phyloP scores from a whole-genome alignment of 1,140 invertebrate genomes.

The Sipha flava region DNA sequence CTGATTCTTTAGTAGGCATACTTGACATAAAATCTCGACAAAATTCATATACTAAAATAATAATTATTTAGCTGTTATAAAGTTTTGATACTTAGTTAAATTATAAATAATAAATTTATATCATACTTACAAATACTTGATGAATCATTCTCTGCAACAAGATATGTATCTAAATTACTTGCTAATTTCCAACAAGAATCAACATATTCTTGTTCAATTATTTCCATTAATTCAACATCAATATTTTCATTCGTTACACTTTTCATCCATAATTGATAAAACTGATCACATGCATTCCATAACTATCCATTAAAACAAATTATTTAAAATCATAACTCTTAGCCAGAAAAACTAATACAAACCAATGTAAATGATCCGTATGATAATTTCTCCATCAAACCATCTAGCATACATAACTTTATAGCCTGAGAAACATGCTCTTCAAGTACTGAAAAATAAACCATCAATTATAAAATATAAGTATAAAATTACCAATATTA shows the following conservation, averaged over 20 bases:
- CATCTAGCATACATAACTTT: background rate
- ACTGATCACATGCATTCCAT: conserved; percentile 26
- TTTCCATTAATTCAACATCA: conserved; percentile 29
- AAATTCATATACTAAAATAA: conserved; percentile 14
- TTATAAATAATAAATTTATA: background rate
- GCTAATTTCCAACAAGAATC: conserved; percentile 27
- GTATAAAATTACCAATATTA: background rate
- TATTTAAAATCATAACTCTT: background rate
- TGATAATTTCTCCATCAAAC: conserved; percentile 13
- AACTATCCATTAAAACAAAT: background rate
- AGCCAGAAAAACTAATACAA: background rate
- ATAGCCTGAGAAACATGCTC: background rate
- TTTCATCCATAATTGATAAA: conserved; percentile 1
- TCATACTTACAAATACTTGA: conserved; percentile 22
- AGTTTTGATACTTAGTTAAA: background rate
- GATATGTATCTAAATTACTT: conserved; percentile 6
- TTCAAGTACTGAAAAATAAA: conserved; percentile 5
- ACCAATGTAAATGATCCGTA: background rate
- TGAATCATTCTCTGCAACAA: background rate
- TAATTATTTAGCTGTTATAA: too few relatives aligned
- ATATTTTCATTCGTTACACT: background rate
- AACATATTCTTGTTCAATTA: conserved; percentile 25
- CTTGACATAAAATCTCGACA: conserved; percentile 29
- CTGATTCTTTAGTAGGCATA: conserved; percentile 20
- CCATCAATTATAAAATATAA: background rate